Percentiles rank a stretch among this genome's conserved stretches.
Conservation (phyloP, 2,797 vertebrate species). For the Epinephelus coioides region DNA sequence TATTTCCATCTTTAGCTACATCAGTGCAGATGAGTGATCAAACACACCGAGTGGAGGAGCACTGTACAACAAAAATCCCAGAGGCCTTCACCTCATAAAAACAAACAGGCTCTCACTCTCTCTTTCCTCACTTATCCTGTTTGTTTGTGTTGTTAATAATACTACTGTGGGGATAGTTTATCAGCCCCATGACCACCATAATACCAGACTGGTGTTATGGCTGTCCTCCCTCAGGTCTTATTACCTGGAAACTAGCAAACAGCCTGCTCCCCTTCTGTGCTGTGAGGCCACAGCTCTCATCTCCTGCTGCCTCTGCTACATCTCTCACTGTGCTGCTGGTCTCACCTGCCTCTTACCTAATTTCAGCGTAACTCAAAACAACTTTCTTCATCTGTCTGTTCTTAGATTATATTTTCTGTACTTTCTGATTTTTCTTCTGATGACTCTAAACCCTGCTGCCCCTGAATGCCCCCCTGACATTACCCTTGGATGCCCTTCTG, state of each 20-base stretch:
- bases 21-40: constrained; percentile 1
- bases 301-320: constrained; percentile 13
- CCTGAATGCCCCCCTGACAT: background rate
- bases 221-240: constrained; percentile 46
- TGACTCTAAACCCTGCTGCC: background rate
- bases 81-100: background rate
- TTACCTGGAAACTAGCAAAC: constrained; percentile 64
- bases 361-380: background rate
- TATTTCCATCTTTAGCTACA: background rate
- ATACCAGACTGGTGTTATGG: background rate
- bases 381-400: background rate
- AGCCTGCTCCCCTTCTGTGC: constrained; percentile 24
- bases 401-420: background rate
- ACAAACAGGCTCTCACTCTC: background rate
- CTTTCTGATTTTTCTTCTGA: background rate
- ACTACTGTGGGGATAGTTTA: constrained; percentile 1
- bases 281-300: constrained; percentile 5
- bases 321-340: constrained; percentile 9
- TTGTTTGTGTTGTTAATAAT: background rate
- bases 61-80: background rate
- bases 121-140: background rate
- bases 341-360: constrained; percentile 11
- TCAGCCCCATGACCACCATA: constrained; percentile 13
- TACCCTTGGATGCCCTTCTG: constrained; percentile 4
- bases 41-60: background rate